phyloP scores from a whole-genome alignment of 2,888 invertebrate genomes.

The Argyra leucocephala region DNA sequence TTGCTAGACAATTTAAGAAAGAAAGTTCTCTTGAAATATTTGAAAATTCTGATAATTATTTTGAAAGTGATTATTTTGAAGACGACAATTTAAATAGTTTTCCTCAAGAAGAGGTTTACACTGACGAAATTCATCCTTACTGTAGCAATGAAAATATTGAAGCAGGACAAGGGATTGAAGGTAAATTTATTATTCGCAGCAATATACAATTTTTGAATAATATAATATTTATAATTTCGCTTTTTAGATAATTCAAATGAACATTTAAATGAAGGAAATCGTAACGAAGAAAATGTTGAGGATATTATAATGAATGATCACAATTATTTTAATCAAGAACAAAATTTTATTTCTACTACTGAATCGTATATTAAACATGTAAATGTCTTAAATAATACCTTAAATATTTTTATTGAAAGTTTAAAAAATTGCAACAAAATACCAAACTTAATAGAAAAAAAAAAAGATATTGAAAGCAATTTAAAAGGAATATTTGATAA shows the following conservation, averaged over 20 bases:
- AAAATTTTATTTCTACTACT: background rate
- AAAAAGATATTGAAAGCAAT: background rate
- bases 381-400: background rate
- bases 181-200: background rate
- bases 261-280: background rate
- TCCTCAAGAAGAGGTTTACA: background rate
- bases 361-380: background rate
- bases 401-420: background rate
- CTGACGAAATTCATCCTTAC: background rate
- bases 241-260: background rate
- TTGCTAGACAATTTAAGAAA: background rate
- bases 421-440: background rate
- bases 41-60: background rate
- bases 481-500: background rate
- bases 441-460: background rate
- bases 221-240: background rate
- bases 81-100: background rate
- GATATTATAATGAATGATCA: background rate
- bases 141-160: background rate
- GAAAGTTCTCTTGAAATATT: background rate
- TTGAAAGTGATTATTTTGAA: background rate
- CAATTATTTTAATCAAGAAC: constrained; percentile 3
- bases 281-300: background rate
- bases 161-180: background rate
- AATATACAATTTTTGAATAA: background rate